Conservation (phyloP, 35 echinoderm and acorn worm genomes). For the Acanthaster planci region DNA sequence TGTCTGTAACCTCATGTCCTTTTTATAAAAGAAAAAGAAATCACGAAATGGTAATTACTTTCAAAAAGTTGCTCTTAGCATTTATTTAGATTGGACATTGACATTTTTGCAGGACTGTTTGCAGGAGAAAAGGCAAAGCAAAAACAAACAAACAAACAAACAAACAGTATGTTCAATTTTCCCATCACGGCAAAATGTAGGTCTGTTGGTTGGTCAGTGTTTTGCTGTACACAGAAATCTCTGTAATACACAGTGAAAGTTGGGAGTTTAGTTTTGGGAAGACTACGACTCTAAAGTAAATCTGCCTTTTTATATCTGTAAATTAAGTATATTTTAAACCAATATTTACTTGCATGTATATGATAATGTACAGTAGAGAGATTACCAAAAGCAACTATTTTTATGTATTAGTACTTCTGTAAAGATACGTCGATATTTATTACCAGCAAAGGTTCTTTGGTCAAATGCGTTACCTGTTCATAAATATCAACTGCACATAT, state of each 20-base stretch:
- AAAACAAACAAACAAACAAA: background rate
- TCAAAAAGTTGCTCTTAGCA: no score
- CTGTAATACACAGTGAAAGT: no score
- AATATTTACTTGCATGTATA: constrained; percentile 20
- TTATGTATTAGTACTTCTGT: constrained; percentile 18
- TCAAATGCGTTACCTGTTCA: no score
- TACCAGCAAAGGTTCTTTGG: background rate
- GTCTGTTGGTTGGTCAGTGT: no score
- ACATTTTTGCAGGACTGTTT: background rate
- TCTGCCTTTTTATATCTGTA: constrained; percentile 1
- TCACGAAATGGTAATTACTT: no score
- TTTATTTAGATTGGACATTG: no score
- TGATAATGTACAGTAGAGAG: constrained; percentile 12
- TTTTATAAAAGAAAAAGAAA: no score
- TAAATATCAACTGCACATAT: no score
- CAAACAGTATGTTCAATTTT: background rate
- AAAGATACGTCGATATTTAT: constrained; percentile 1
- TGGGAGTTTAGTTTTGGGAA: no score
- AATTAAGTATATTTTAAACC: constrained; percentile 22
- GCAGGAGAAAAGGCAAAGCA: background rate
- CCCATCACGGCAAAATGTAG: no score
- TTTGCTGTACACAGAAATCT: no score
- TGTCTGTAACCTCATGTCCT: no score
- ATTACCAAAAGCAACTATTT: background rate
- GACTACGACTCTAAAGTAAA: background rate